Evolutionary conservation across 1,140 invertebrate species (phyloP).

Genomic region (Harlomillsia oculata): DNA sequence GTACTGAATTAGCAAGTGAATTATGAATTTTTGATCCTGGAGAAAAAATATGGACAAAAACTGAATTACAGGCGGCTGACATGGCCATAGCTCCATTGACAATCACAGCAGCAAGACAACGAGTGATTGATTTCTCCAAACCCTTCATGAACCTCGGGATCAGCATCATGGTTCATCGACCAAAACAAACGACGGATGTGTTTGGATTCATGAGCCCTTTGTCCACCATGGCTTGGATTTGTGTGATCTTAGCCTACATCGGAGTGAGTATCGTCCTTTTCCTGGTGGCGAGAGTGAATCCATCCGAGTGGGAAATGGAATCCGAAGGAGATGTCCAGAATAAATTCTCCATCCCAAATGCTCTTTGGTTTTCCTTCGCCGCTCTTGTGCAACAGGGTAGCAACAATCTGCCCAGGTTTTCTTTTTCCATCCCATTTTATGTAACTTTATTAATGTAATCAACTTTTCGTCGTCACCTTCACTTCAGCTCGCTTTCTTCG

Average conservation of each 20-base stretch:
- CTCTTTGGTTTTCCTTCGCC: slow-evolving; percentile 56
- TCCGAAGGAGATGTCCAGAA: slow-evolving; percentile 39
- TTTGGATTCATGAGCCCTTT: slow-evolving; percentile 60
- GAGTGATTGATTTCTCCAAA: slow-evolving; percentile 56
- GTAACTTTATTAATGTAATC: no score
- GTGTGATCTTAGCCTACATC: slow-evolving; percentile 53
- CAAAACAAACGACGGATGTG: slow-evolving; percentile 50
- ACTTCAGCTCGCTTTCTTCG: no score
- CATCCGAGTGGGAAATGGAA: slow-evolving; percentile 48
- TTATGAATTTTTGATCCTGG: no score
- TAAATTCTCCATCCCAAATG: slow-evolving; percentile 57
- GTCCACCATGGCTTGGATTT: slow-evolving; percentile 52
- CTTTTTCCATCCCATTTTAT: no score
- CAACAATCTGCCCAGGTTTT: slow-evolving; percentile 55
- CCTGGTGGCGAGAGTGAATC: slow-evolving; percentile 53
- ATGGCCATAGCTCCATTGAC: slow-evolving; percentile 54
- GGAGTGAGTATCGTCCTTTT: slow-evolving; percentile 53
- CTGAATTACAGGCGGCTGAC: slow-evolving; percentile 56
- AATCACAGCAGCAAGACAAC: slow-evolving; percentile 52
- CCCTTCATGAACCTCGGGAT: slow-evolving; percentile 56
- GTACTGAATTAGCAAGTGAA: no score
- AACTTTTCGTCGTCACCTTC: no score
- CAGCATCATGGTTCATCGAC: slow-evolving; percentile 45
- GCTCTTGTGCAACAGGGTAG: slow-evolving; percentile 55
- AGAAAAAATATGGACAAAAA: no score